These are phyloP conservation scores for Trochalopteron elliotii DNA, from an alignment of 2,113 vertebrate genomes.

Conservation along the genomic window DNA sequence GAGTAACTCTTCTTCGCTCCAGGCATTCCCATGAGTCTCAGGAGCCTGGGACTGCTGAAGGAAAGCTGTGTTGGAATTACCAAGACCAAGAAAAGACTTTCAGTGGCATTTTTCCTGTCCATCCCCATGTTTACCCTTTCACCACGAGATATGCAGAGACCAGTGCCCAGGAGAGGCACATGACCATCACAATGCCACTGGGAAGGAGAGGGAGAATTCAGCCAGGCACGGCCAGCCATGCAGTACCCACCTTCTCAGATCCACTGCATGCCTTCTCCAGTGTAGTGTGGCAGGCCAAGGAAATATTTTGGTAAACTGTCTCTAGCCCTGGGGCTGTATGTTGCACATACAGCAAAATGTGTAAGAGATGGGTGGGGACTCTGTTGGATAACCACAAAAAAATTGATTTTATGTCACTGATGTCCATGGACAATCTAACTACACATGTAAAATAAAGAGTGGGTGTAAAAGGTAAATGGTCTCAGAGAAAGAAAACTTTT, in stretches of 20 bases:
- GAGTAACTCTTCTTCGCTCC: not conserved
- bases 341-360: not conserved
- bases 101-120: not conserved
- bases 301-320: not conserved
- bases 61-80: not conserved
- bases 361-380: fast-evolving
- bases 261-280: not conserved
- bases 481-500: not conserved
- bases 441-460: not conserved
- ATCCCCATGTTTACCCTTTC: not conserved
- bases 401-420: not conserved
- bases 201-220: not conserved
- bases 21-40: not conserved
- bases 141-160: not conserved
- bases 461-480: not conserved
- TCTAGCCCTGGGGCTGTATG: not conserved
- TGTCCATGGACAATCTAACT: not conserved
- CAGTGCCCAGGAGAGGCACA: not conserved
- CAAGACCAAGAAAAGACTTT: no score
- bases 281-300: fast-evolving
- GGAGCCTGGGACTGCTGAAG: not conserved
- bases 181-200: fast-evolving
- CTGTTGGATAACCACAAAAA: not conserved
- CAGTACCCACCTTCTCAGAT: not conserved
- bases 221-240: not conserved